A percentile compares a stretch with the other conserved stretches of the same genome.
These are phyloP conservation scores for Ricordea florida DNA, from an alignment of 92 coral and sea anemone genomes.

Conservation along the genomic window DNA sequence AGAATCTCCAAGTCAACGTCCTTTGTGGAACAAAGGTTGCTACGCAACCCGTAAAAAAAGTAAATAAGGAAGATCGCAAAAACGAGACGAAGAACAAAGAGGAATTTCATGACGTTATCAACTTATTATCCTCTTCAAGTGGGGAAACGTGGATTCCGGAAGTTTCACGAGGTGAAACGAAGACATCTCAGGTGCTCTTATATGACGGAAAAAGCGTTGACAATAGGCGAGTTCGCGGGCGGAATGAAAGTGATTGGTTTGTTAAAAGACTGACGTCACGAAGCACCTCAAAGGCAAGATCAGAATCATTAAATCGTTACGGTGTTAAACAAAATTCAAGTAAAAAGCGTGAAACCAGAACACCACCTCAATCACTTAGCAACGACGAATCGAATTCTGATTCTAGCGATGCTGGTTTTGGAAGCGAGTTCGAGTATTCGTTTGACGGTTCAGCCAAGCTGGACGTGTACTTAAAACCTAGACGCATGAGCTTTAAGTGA, in stretches of 20 bases:
- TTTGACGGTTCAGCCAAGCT: constrained; percentile 50
- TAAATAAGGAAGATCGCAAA: no score
- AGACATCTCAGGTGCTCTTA: neutral
- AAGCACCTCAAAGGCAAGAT: neutral
- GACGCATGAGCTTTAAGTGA: neutral
- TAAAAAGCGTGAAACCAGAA: neutral
- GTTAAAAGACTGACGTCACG: neutral
- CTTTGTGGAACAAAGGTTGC: no score
- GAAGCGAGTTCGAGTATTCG: constrained; percentile 64
- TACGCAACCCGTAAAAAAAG: no score
- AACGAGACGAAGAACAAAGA: neutral
- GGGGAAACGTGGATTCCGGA: neutral
- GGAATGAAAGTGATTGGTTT: neutral
- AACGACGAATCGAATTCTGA: constrained; percentile 25
- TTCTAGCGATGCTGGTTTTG: constrained; percentile 49
- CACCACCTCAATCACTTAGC: constrained; percentile 1
- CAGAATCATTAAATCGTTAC: neutral
- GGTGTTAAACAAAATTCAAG: neutral
- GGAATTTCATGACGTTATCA: neutral
- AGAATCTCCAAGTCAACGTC: no score
- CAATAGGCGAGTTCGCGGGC: neutral
- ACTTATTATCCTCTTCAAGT: neutral
- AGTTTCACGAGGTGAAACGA: neutral
- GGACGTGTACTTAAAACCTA: constrained; percentile 59
- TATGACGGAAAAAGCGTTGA: neutral